Evolutionary conservation across 2,888 invertebrate genomes (phyloP), one percentile per base, ranked within the genome.

Genomic region (Caenorhabditis sp.): DNA sequence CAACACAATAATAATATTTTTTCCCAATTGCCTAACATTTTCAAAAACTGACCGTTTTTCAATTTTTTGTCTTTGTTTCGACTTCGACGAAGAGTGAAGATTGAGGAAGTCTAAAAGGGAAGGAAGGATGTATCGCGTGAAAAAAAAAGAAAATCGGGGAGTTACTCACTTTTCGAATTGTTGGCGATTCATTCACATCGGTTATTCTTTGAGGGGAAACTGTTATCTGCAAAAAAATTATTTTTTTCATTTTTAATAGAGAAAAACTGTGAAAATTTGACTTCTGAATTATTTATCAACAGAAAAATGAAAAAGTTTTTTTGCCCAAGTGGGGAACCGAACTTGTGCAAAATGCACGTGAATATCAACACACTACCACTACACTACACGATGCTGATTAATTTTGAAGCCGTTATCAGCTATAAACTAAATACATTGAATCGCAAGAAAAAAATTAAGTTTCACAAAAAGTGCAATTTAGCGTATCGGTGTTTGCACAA

Each of bases 11-110:
- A 58, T 27, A 27, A 4, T 27, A n/a, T 27, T 8, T n/a, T 27
- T 27, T 3, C 14, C 36, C 5, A 43, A 43, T 43, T 50, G 43
- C 49, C 50, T 24, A 36, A 31, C n/a, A 14, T 19, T n/a, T n/a
- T 21, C 60, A 23, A 21, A 60, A 37, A 17, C 68, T 58, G 27
- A 64, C 66, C 64, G 50, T 72, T 69, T 57, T 68, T 68, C 58
- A 60, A 58, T 66, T 78, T 76, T 66, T 78, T 81, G 59, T 78
- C 72, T 66, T 81, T 79, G 57, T 81, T 81, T 43, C 81, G 69
- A 58, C 77, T 74, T 17, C 77, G 66, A 27, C 81, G 76, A 51
- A 81, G 69, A 14, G 81, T 77, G 69, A 81, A 81, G 37, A 79
- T 71, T 0, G 79, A 77, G 6, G 74, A 67, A 50, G 68, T 63